Conservation (phyloP, 2,797 vertebrate species). For the Cryptoprocta ferox region DNA sequence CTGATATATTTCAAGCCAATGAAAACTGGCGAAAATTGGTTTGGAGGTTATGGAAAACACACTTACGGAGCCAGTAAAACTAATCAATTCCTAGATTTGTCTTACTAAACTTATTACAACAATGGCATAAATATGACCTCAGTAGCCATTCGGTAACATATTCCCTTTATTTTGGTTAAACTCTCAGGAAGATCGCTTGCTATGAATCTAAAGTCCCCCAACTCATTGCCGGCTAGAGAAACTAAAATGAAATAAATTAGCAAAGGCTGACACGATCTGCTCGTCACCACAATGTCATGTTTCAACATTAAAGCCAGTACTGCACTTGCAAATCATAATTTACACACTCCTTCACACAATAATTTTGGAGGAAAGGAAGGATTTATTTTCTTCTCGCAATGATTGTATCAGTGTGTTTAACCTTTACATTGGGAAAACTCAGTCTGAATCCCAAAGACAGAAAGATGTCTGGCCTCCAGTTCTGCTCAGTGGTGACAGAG, state of each 20-base stretch:
- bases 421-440: conserved; percentile 78
- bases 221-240: conserved; percentile 81
- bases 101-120: conserved; percentile 77
- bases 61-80: conserved; percentile 77
- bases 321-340: conserved; percentile 81
- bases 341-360: conserved; percentile 82
- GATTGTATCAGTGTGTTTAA: conserved; percentile 81
- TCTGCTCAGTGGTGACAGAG: neutral
- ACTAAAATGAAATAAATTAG: conserved; percentile 83
- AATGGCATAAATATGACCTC: conserved; percentile 75
- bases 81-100: conserved; percentile 73
- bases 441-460: conserved; percentile 71
- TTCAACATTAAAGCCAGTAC: conserved; percentile 83
- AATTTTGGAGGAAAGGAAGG: conserved; percentile 79
- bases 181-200: conserved; percentile 72
- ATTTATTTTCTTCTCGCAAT: conserved; percentile 83
- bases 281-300: conserved; percentile 79
- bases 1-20: conserved; percentile 71
- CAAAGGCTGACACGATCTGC: conserved; percentile 76
- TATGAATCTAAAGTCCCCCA: conserved; percentile 82
- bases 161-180: conserved; percentile 74
- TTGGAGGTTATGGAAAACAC: conserved; percentile 77
- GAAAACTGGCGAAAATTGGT: conserved; percentile 60
- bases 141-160: conserved; percentile 75
- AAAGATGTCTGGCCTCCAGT: conserved; percentile 38